Conservation (phyloP, 2,888 invertebrate genomes). For the Tenthredo amoena region DNA sequence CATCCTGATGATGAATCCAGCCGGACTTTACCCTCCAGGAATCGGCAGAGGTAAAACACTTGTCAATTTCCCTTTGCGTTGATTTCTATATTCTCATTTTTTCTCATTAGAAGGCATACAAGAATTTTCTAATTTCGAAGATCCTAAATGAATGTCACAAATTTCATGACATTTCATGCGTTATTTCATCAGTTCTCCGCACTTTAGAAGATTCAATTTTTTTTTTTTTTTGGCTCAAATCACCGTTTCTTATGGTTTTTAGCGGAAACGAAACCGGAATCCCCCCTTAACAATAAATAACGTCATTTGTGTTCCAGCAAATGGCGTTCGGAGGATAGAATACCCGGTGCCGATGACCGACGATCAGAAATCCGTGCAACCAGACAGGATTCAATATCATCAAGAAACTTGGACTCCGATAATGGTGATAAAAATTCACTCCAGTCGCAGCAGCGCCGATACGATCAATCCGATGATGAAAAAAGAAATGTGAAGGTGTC, state of each 20-base stretch:
- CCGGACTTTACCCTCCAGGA: conserved; percentile 63
- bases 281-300: background rate
- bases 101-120: background rate
- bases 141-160: background rate
- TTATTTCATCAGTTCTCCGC: background rate
- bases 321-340: conserved; percentile 72
- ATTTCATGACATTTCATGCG: background rate
- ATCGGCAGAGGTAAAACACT: conserved; percentile 68
- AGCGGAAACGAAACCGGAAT: too few species aligned
- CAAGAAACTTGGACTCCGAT: conserved; percentile 61
- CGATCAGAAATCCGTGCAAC: conserved; percentile 67
- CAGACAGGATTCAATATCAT: conserved; percentile 63
- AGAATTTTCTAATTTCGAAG: background rate
- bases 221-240: too few species aligned
- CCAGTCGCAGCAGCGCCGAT: conserved; percentile 54
- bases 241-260: too few species aligned
- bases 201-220: too few species aligned
- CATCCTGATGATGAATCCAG: conserved; percentile 68
- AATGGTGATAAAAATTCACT: conserved; percentile 60
- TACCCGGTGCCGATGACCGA: conserved; percentile 68
- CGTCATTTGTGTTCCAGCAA: conserved; percentile 57
- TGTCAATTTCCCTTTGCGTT: background rate
- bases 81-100: background rate
- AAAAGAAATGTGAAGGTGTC: conserved; percentile 37
- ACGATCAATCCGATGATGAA: conserved; percentile 52